Evolutionary conservation across 2,888 invertebrate species (phyloP).

Genomic region (Caenorhabditis auriculariae): DNA sequence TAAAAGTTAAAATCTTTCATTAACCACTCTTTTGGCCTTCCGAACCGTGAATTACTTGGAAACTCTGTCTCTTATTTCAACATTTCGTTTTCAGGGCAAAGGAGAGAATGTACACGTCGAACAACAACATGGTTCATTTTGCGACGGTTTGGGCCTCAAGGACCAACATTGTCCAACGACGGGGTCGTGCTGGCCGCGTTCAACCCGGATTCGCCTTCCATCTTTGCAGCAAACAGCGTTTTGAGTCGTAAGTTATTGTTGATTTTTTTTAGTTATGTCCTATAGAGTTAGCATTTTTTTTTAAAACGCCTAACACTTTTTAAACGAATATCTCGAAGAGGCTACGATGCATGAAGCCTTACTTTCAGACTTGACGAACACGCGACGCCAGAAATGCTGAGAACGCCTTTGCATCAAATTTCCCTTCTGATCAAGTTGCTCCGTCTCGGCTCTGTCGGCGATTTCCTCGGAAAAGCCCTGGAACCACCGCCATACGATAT

Average conservation of each 20-base stretch:
- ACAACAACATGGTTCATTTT: slow-evolving; percentile 98
- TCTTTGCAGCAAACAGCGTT: slow-evolving; percentile 73
- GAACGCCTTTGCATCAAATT: slow-evolving; percentile 92
- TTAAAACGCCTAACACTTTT: background rate
- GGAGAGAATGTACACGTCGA: slow-evolving; percentile 94
- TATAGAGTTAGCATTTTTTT: background rate
- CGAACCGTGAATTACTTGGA: slow-evolving; percentile 1
- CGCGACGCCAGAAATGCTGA: slow-evolving; percentile 93
- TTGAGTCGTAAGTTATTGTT: slow-evolving; percentile 63
- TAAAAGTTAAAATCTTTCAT: too few relatives aligned
- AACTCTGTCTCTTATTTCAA: background rate
- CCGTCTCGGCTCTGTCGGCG: slow-evolving; percentile 85
- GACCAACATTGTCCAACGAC: slow-evolving; percentile 90
- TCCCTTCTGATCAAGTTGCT: slow-evolving; percentile 87
- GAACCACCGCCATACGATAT: slow-evolving; percentile 96
- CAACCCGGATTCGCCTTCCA: slow-evolving; percentile 90
- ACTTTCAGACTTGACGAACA: slow-evolving; percentile 72
- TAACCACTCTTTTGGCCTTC: too few relatives aligned
- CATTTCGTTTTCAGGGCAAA: slow-evolving; percentile 72
- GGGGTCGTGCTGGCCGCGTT: slow-evolving; percentile 93
- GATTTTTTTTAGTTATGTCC: background rate
- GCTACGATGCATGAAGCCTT: background rate
- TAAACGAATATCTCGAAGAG: background rate
- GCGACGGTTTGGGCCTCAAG: slow-evolving; percentile 80
- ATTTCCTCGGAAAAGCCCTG: slow-evolving; percentile 86